Evolutionary conservation across 2,888 invertebrate species (phyloP), one percentile per base, ranked within the genome.

Genomic region (Tiliacea citrago): DNA sequence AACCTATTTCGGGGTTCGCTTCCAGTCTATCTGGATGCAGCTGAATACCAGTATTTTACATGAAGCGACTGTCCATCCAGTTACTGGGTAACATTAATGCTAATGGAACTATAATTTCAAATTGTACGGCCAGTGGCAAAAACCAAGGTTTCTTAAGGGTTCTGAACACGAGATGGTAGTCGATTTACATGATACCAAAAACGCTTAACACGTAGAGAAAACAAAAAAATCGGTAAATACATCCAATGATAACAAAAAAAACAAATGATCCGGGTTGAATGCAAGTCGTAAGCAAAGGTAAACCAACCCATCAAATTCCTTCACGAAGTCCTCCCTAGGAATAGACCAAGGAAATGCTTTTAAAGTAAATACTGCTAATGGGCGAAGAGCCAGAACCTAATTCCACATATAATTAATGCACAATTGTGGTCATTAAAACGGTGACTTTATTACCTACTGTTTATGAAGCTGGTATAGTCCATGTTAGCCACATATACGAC

Each of bases 321-420:
- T 35, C 4, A 62, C 24, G 47, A 18, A 80, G n/a, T 16, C 1
- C 35, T 35, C 7, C 35, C 45, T 62, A 49, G 49, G 21, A 76
- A 80, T 74, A 76, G 42, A 61, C 80, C 7, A 24, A 61, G 18
- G 24, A 80, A 75, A 73, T 24, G 53, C 74, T 73, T 73, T 53
- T 42, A 29, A 61, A 79, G 73, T 55, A 55, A 79, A 80, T 73
- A 79, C 53, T 49, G 39, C 29, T n/a, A 10, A n/a, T n/a, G 49
- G 72, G 55, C 61, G 61, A 16, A 9, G 74, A 80, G 76, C 81
- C 74, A 74, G 55, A 13, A 51, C 49, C 13, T 35, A 57, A 80
- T 57, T 76, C 80, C 53, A n/a, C 65, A 35, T 35, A 75, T 49
- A 65, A 45, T 62, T 10, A 49, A 42, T 42, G 47, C 47, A 53